Evolutionary conservation across 2,113 vertebrate genomes (phyloP), one percentile per base, ranked within the genome.

Genomic region (Zootoca vivipara): DNA sequence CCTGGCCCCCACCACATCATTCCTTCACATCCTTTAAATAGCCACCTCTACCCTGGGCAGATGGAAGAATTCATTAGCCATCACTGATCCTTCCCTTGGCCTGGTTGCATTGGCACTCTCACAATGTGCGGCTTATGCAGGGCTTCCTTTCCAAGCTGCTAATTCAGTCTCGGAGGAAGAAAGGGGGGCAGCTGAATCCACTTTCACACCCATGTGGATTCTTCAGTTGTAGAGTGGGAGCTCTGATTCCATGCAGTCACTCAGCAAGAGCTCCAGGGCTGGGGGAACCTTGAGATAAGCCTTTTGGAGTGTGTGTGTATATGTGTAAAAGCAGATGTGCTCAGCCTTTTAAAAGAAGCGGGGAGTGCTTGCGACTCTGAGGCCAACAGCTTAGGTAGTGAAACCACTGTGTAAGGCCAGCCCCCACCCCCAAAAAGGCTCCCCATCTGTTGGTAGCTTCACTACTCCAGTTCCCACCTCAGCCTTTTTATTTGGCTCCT

Each of bases 51-150:
- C 13, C 16, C 35, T 46, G 38, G 75, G 69, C 78, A 85, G 69
- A 73, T 81, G 70, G 78, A 38, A 69, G 72, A 67, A 81, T 52
- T 81, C 83, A 67, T 67, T 89, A 85, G 67, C 16, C 8, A 58
- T 85, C 52, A 20, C 67, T 30, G 38, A 12, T 85, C 38, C 40
- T 72, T 73, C 46, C 35, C 67, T 85, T 30, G 22, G 56, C 70
- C 26, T 80, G 83, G 85, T 81, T 74, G 83, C 35, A 33, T 85
- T 56, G 40, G 78, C 40, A 67, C 78, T 52, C 24, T 65, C 16
- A 52, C 28, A 28, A n/a, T 33, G 42, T 16, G 6, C 15, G 30
- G 56, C 83, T 81, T 20, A 33, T 4, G 7, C 35, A 80, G 64
- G 69, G 30, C 75, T 79, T 38, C 56, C 69, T 80, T 35, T 15